Conservation (phyloP, 2,888 invertebrate species). For the Agriopis marginaria region DNA sequence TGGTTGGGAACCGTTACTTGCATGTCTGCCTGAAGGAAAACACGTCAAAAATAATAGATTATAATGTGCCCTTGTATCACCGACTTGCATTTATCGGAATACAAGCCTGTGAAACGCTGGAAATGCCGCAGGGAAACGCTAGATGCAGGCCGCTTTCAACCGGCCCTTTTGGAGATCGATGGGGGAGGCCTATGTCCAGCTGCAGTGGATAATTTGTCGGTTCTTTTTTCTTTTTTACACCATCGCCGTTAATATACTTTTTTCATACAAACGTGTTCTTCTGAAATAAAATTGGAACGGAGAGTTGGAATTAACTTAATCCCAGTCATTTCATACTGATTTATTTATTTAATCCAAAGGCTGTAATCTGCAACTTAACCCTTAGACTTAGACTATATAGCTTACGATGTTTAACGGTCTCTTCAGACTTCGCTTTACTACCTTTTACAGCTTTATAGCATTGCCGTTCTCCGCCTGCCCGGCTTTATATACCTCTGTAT, state of each 20-base stretch:
- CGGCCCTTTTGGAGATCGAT: too few species aligned
- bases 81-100: constrained; percentile 1
- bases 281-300: background rate
- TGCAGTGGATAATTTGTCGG: too few species aligned
- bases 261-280: background rate
- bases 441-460: too few species aligned
- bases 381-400: too few species aligned
- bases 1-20: constrained; percentile 56
- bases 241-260: background rate
- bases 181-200: too few species aligned
- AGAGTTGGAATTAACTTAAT: constrained; percentile 1
- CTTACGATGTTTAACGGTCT: background rate
- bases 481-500: too few species aligned
- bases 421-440: background rate
- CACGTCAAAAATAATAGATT: constrained; percentile 53
- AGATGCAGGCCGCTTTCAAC: too few species aligned
- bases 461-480: too few species aligned
- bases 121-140: too few species aligned
- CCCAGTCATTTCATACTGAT: constrained; percentile 6
- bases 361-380: background rate
- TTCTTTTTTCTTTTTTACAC: too few species aligned
- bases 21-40: constrained; percentile 47
- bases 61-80: constrained; percentile 31
- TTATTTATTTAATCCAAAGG: constrained; percentile 17
- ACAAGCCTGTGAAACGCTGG: background rate